Evolutionary conservation across 1,140 invertebrate species (phyloP), one percentile per base, ranked within the genome.

Genomic region (Wiebesia pumilae): DNA sequence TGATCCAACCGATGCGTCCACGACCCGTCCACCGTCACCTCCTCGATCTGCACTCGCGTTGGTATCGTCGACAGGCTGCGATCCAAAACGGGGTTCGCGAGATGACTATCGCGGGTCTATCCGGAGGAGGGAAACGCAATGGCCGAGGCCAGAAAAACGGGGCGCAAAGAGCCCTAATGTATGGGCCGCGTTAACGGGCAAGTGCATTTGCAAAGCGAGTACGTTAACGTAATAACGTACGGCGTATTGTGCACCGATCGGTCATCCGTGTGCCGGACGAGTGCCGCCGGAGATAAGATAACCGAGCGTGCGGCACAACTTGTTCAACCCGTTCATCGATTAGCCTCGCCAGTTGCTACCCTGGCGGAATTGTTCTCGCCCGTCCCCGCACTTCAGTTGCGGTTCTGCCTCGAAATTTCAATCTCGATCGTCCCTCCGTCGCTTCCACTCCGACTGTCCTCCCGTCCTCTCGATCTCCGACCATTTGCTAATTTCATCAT

Each of bases 221-320:
- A 35, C 43, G 67, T 38, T 54, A 54, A 38, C 71, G 82, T 69
- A 81, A 81, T 81, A 79, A 79, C 77, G 54, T 2, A 30, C 75
- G 80, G 40, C 24, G 40, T 51, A 73, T 83, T 71, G 81, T 83
- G 30, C 69, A 27, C 73, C 83, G 75, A 84, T 84, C 83, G 65
- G 58, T 84, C 83, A 84, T 84, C 73, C 58, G 38, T 21, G n/a
- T n/a, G 83, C 83, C 75, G 75, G 75, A 83, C 67, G 67, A 67
- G 35, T 35, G 21, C 30, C 43, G 81, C 43, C n/a, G 21, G 83
- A 84, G 83, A 84, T 84, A 84, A 84, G 83, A 84, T 84, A 84
- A 62, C 82, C 47, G 27, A 35, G 33, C 47, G 47, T 1, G 14
- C 33, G 38, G n/a, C 40, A 21, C 14, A 7, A 16, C 77, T 62